phyloP scores from a whole-genome alignment of 2,797 vertebrate species.

The Steatocranus sp. region DNA sequence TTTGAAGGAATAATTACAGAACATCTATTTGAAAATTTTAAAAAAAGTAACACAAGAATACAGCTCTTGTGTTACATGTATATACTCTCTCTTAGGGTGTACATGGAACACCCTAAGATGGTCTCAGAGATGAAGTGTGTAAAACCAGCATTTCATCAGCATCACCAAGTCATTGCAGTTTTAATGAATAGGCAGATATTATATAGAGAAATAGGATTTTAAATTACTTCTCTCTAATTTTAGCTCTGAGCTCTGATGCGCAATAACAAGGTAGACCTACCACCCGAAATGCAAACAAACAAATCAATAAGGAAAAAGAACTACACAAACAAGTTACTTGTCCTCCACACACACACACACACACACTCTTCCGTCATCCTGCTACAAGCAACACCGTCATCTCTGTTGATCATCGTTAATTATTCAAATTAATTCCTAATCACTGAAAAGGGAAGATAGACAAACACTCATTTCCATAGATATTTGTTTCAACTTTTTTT shows the following conservation, averaged over 20 bases:
- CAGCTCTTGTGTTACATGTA: neutral
- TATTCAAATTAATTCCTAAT: constrained; percentile 80
- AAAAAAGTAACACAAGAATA: neutral
- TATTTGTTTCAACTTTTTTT: constrained; percentile 58
- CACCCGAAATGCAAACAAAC: constrained; percentile 12
- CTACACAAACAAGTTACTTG: constrained; percentile 28
- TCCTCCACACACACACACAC: neutral
- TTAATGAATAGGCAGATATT: neutral
- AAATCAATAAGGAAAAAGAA: constrained; percentile 22
- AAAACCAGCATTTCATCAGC: neutral
- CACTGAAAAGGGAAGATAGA: constrained; percentile 71
- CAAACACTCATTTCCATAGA: constrained; percentile 80
- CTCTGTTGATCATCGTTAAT: constrained; percentile 73
- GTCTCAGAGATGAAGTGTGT: neutral
- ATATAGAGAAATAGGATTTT: neutral
- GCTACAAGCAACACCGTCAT: constrained; percentile 60
- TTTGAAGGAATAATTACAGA: neutral
- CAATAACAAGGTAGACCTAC: neutral
- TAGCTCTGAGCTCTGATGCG: neutral
- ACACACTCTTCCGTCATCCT: constrained; percentile 36
- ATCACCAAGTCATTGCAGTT: neutral
- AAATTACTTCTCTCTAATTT: neutral
- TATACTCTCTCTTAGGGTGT: neutral
- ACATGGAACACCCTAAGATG: neutral
- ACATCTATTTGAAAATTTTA: rapidly evolving